These are phyloP conservation scores for Enteromius thamalakanensis DNA, from an alignment of 2,797 vertebrate species.

Conservation along the genomic window DNA sequence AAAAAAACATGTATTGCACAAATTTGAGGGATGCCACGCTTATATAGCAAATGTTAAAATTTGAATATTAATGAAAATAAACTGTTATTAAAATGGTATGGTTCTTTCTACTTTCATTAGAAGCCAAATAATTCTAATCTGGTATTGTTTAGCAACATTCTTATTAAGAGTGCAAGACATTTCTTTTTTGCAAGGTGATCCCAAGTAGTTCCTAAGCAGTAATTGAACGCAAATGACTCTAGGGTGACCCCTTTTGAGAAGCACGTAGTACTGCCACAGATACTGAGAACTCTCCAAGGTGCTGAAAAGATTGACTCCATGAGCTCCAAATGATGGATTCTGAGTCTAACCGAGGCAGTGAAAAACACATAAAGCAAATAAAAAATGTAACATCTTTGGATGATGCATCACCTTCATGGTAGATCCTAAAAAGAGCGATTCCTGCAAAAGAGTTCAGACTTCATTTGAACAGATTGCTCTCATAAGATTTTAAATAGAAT, in stretches of 20 bases:
- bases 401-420: conserved; percentile 20
- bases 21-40: not conserved
- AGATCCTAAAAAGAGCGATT: conserved; percentile 36
- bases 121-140: not conserved
- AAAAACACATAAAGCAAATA: conserved; percentile 33
- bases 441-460: conserved; percentile 36
- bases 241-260: conserved; percentile 66
- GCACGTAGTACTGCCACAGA: not conserved
- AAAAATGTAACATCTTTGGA: conserved; percentile 28
- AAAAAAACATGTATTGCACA: not conserved
- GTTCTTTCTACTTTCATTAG: not conserved
- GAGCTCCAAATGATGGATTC: conserved; percentile 44
- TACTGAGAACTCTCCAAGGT: conserved; percentile 72
- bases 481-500: conserved; percentile 63
- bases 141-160: not conserved
- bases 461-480: conserved; percentile 54
- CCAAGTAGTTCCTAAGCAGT: not conserved
- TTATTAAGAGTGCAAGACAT: not conserved
- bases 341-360: conserved; percentile 20
- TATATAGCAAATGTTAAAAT: not conserved
- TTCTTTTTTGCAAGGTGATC: not conserved
- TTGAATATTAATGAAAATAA: too few species aligned
- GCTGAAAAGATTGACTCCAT: conserved; percentile 54
- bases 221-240: conserved; percentile 36
- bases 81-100: not conserved